phyloP scores from a whole-genome alignment of 2,888 invertebrate species.

The Corythucha ciliata region DNA sequence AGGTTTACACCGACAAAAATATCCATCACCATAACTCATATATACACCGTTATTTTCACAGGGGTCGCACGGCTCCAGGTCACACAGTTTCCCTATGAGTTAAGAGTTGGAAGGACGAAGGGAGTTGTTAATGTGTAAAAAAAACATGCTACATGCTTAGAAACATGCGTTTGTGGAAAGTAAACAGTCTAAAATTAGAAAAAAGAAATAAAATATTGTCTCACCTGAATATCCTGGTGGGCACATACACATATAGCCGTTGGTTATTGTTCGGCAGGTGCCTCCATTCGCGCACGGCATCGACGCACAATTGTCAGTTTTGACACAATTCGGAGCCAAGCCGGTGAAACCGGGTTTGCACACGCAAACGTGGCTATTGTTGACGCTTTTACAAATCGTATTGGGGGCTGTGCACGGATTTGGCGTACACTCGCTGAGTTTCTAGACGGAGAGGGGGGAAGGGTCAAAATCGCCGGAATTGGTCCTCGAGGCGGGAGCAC shows the following conservation, averaged over 20 bases:
- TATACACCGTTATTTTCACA: conserved; percentile 70
- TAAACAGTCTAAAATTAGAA: background rate
- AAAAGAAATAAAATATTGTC: too few species aligned
- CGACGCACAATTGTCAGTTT: conserved; percentile 48
- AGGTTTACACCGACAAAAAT: conserved; percentile 27
- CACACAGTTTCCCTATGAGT: conserved; percentile 10
- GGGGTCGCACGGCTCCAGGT: conserved; percentile 52
- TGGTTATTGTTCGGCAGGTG: conserved; percentile 73
- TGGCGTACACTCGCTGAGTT: conserved; percentile 39
- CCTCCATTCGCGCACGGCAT: conserved; percentile 71
- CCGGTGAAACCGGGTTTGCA: conserved; percentile 58
- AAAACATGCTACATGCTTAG: background rate
- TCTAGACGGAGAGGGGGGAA: conserved; percentile 28
- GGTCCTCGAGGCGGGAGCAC: background rate
- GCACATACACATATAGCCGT: conserved; percentile 81
- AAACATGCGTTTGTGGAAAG: conserved; percentile 1
- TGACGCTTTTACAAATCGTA: conserved; percentile 55
- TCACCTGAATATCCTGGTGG: conserved; percentile 76
- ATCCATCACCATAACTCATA: conserved; percentile 30
- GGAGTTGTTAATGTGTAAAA: background rate
- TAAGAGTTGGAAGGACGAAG: background rate
- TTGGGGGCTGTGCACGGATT: conserved; percentile 49
- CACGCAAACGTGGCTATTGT: conserved; percentile 46
- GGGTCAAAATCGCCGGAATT: background rate
- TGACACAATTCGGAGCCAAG: conserved; percentile 40